These are phyloP conservation scores for Sinocyclocheilus grahami DNA, from an alignment of 2,113 vertebrate genomes.

Conservation along the genomic window DNA sequence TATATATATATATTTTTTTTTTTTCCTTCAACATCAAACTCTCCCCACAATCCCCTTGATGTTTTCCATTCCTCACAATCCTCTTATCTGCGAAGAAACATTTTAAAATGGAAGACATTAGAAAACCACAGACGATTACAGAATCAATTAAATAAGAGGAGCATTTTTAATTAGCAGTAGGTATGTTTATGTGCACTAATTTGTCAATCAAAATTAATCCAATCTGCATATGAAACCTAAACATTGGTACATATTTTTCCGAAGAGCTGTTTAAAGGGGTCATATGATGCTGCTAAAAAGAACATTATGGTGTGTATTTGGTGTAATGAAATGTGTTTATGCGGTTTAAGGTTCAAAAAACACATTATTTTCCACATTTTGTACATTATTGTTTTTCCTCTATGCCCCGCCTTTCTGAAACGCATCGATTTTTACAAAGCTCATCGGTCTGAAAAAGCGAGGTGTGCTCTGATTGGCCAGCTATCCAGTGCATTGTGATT, in stretches of 20 bases:
- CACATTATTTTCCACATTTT: too few relatives aligned
- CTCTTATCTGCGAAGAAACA: conserved; percentile 2
- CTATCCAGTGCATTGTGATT: too few relatives aligned
- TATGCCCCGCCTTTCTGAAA: too few relatives aligned
- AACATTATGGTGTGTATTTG: too few relatives aligned
- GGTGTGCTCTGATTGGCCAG: too few relatives aligned
- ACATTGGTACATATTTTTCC: not conserved
- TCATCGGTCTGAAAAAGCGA: too few relatives aligned
- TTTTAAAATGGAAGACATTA: not conserved
- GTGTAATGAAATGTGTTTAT: too few relatives aligned
- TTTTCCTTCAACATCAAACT: not conserved
- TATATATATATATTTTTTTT: too few relatives aligned
- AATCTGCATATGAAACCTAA: not conserved
- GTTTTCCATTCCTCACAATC: not conserved
- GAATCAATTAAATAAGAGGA: not conserved
- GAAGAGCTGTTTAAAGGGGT: not conserved
- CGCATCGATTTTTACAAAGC: too few relatives aligned
- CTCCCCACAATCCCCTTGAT: not conserved
- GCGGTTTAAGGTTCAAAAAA: too few relatives aligned
- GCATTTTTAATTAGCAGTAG: not conserved
- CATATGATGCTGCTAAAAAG: too few relatives aligned
- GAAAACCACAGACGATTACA: not conserved
- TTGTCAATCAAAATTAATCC: not conserved
- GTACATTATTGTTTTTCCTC: too few relatives aligned
- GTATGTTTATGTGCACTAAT: not conserved